Percentiles rank a stretch among this genome's conserved stretches.
Evolutionary conservation across 2,797 vertebrate genomes (phyloP).

Genomic region (Amniataba percoides): DNA sequence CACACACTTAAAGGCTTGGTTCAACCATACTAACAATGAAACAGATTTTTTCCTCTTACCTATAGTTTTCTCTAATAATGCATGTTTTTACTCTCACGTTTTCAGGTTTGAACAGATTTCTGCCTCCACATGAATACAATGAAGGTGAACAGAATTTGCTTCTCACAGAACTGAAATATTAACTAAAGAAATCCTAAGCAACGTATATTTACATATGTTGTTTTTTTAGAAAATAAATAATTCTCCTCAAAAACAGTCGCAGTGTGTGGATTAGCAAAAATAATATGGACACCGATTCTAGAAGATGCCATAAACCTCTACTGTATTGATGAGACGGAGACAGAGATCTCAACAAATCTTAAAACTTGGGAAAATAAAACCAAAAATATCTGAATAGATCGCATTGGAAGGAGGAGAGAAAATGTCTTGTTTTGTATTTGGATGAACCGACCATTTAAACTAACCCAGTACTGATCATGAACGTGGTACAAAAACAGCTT

Average conservation of each 20-base stretch:
- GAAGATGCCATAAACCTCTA: neutral
- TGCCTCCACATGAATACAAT: neutral
- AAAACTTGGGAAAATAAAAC: neutral
- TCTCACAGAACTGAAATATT: neutral
- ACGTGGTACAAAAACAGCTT: neutral
- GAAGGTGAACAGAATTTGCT: neutral
- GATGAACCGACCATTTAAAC: conserved; percentile 1
- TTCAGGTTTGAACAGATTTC: neutral
- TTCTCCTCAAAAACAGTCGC: neutral
- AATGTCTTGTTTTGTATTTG: conserved; percentile 1
- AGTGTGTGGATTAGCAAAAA: neutral
- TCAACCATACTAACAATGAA: conserved; percentile 18
- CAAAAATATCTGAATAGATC: neutral
- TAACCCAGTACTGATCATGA: neutral
- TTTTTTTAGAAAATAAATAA: neutral
- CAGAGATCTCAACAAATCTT: neutral
- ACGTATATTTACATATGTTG: neutral
- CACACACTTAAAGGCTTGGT: conserved; percentile 10
- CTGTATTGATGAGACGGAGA: neutral
- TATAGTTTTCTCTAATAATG: neutral
- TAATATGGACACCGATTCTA: neutral
- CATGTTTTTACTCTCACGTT: conserved; percentile 3
- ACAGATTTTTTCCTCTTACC: neutral
- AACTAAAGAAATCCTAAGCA: neutral
- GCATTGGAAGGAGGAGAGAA: neutral